Conservation (phyloP, 2,797 vertebrate species). For the Aulostomus chinensis region DNA sequence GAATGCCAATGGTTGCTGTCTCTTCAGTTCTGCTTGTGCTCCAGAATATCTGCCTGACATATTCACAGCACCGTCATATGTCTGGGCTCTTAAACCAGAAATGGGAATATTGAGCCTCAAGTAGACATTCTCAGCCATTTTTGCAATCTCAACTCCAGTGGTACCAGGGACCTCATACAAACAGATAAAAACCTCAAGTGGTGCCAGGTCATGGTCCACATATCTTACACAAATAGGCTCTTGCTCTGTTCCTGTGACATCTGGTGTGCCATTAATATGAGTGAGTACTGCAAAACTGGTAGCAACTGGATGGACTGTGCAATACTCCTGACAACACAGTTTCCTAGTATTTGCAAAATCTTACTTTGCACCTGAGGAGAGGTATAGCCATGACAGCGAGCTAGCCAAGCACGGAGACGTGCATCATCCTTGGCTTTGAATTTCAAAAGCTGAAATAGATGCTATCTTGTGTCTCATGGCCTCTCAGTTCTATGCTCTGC, state of each 20-base stretch:
- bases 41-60: conserved; percentile 25
- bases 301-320: not conserved
- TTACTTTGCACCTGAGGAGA: conserved; percentile 29
- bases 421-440: conserved; percentile 26
- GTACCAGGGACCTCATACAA: conserved; percentile 25
- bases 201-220: conserved; percentile 33
- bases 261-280: conserved; percentile 29
- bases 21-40: conserved; percentile 2
- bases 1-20: conserved; percentile 13
- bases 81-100: conserved; percentile 21
- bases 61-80: conserved; percentile 26
- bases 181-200: conserved; percentile 25
- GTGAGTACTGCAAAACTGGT: conserved; percentile 28
- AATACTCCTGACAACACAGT: conserved; percentile 23
- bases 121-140: conserved; percentile 22
- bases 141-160: conserved; percentile 14
- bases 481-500: too few species aligned
- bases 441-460: conserved; percentile 24
- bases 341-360: conserved; percentile 22
- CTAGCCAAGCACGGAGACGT: conserved; percentile 10
- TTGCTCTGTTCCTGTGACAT: conserved; percentile 24
- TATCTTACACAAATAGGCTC: conserved; percentile 28
- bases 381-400: conserved; percentile 29
- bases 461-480: conserved; percentile 17
- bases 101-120: conserved; percentile 34